phyloP scores from a whole-genome alignment of 2,888 invertebrate species.

The Lamellibrachia columna region DNA sequence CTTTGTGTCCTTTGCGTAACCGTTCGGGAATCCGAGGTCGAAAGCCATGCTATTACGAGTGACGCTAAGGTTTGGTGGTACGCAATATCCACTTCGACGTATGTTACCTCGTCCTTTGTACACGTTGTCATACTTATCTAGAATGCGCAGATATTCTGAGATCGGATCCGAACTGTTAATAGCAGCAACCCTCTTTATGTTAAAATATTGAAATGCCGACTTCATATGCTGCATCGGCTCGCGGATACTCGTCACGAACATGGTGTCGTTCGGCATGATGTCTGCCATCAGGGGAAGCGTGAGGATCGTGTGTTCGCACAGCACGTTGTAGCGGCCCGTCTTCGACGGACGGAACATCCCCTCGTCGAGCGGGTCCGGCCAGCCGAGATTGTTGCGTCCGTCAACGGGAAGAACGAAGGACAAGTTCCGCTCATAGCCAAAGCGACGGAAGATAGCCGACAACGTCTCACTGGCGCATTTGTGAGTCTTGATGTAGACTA shows the following conservation, averaged over 20 bases:
- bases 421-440: conserved; percentile 52
- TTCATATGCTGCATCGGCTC: conserved; percentile 58
- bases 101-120: conserved; percentile 46
- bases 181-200: conserved; percentile 47
- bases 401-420: conserved; percentile 55
- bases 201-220: conserved; percentile 59
- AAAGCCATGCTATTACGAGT: conserved; percentile 58
- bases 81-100: conserved; percentile 45
- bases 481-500: conserved; percentile 63
- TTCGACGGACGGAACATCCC: conserved; percentile 51
- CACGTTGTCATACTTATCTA: conserved; percentile 52
- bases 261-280: conserved; percentile 54
- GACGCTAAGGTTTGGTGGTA: conserved; percentile 58
- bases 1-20: conserved; percentile 47
- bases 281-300: conserved; percentile 48
- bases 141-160: conserved; percentile 50
- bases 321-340: conserved; percentile 48
- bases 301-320: conserved; percentile 59
- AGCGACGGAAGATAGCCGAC: conserved; percentile 55
- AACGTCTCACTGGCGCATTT: conserved; percentile 63
- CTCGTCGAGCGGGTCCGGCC: conserved; percentile 57
- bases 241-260: conserved; percentile 58
- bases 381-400: conserved; percentile 58
- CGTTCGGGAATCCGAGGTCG: conserved; percentile 59
- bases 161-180: conserved; percentile 40